Conservation (phyloP, 2,888 invertebrate species). For the Heliconius erato region DNA sequence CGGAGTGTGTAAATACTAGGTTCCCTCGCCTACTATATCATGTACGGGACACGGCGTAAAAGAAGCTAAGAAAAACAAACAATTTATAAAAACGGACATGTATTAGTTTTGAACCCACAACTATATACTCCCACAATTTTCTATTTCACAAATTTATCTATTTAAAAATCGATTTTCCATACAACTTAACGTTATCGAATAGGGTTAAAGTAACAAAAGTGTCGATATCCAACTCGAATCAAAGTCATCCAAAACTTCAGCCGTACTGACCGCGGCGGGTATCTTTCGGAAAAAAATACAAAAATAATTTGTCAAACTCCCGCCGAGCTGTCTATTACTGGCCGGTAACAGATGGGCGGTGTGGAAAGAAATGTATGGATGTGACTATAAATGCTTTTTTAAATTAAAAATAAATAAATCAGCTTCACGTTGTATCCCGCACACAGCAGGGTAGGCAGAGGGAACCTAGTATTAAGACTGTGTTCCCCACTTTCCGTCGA, state of each 20-base stretch:
- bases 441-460: too few relatives aligned
- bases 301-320: slow-evolving; percentile 79
- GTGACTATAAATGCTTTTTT: background rate
- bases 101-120: too few relatives aligned
- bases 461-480: too few relatives aligned
- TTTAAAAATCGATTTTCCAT: background rate
- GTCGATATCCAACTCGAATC: slow-evolving; percentile 51
- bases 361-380: slow-evolving; percentile 24
- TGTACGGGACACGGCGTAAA: too few relatives aligned
- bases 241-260: slow-evolving; percentile 48
- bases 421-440: too few relatives aligned
- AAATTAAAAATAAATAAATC: too few relatives aligned
- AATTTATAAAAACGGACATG: too few relatives aligned
- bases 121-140: background rate
- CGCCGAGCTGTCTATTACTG: slow-evolving; percentile 59
- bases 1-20: too few relatives aligned
- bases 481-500: too few relatives aligned
- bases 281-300: slow-evolving; percentile 62
- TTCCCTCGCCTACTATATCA: too few relatives aligned
- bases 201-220: slow-evolving; percentile 37
- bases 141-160: background rate
- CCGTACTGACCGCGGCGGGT: slow-evolving; percentile 67
- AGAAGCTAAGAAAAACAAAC: too few relatives aligned
- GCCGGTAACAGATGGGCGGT: slow-evolving; percentile 28
- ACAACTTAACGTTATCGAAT: slow-evolving; percentile 3